Base-by-base conservation (phyloP, 2,888 invertebrate genomes). In the Plagodis pulveraria region DNA sequence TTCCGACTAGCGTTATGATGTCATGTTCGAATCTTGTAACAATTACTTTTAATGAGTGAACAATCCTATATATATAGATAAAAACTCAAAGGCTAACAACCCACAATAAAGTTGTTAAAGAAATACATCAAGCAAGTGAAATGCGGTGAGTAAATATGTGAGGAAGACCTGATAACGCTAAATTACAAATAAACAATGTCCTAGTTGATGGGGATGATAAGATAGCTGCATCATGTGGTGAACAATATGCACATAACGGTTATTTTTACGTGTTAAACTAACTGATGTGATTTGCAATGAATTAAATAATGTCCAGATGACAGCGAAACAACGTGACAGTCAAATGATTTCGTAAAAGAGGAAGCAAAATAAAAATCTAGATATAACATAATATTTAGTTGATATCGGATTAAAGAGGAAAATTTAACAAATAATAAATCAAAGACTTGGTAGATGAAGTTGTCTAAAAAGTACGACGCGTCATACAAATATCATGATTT, bases 161-260 rank as follows among this genome's bases (percentile, higher is more conserved):
- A 63, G 68, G 67, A 66, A 71, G 64, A 59, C 46, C 55, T 59
- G 71, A 68, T 69, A 74, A 58, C 57, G 57, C 41, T 56, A 63
- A 67, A 66, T 68, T 65, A 62, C 63, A 76, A 75, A 78, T 68
- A 73, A 67, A 70, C 67, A 67, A 49, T 55, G 69, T 59, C 66
- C 66, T 66, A 72, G 63, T 71, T 71, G 71, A 76, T 71, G 53
- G 55, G 12, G 50, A 54, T 36, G 78, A 78, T 79, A 79, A 78
- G 78, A 77, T 76, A 72, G 61, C 64, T 73, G 72, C 75, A 72
- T 45, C 41, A 42, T 41, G 38, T 50, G 46, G 42, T 46, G 53
- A 52, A 57, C 57, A 57, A 43, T 46, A 55, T 62, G 60, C 54
- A 63, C 58, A 57, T 60, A 57, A 55, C 44, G 43, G 42, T 35